Percentiles rank a stretch among this genome's conserved stretches.
phyloP scores from a whole-genome alignment of 2,888 invertebrate species.

The Adineta ricciae region DNA sequence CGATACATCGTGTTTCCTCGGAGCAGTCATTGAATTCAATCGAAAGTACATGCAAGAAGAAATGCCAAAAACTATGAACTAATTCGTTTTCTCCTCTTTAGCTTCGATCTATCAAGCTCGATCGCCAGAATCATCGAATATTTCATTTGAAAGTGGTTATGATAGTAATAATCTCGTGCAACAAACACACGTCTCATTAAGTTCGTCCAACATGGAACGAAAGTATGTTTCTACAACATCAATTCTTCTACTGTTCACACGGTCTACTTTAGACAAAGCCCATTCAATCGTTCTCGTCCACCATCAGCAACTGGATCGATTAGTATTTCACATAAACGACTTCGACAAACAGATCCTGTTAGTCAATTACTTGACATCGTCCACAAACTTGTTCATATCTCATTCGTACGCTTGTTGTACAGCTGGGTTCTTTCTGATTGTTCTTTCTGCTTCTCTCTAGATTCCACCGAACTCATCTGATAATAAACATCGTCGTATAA shows the following conservation, averaged over 20 bases:
- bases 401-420: no score
- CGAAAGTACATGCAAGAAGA: neutral
- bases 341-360: slow-evolving; percentile 8
- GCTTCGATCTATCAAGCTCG: neutral
- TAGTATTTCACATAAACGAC: slow-evolving; percentile 7
- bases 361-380: slow-evolving; percentile 11
- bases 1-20: neutral
- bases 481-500: slow-evolving; percentile 3
- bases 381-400: neutral
- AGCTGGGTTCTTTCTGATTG: no score
- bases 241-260: neutral
- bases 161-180: neutral
- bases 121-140: slow-evolving; percentile 6
- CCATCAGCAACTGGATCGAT: neutral
- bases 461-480: neutral
- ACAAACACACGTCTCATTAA: neutral
- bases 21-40: neutral
- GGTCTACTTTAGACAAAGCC: neutral
- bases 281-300: neutral
- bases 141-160: neutral
- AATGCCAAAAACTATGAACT: no score
- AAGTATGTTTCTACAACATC: neutral
- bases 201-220: neutral
- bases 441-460: neutral
- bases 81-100: no score